Conservation (phyloP, 2,888 invertebrate species). For the Drosophila kanekoi region DNA sequence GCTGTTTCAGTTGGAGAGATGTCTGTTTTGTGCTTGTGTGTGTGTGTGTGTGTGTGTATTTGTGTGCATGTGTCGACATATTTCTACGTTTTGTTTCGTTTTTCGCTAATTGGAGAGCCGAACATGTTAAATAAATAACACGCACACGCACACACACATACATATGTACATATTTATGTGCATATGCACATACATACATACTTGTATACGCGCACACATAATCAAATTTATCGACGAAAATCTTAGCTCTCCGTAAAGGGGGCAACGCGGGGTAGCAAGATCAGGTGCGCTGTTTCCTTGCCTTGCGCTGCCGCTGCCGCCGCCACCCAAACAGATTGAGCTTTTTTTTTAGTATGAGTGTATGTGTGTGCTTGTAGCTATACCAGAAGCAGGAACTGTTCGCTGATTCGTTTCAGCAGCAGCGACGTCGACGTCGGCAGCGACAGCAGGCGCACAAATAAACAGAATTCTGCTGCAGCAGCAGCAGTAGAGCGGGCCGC, state of each 20-base stretch:
- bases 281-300: constrained; percentile 69
- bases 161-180: constrained; percentile 8
- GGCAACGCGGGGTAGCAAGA: constrained; percentile 39
- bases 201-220: constrained; percentile 20
- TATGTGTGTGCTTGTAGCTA: constrained; percentile 38
- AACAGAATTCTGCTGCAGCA: constrained; percentile 67
- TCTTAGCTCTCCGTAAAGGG: constrained; percentile 41
- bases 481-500: constrained; percentile 8
- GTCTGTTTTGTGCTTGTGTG: constrained; percentile 18
- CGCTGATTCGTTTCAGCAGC: constrained; percentile 54
- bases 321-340: not conserved
- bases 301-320: constrained; percentile 18
- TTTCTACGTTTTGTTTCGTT: constrained; percentile 61
- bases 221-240: constrained; percentile 59
- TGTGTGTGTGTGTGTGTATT: constrained; percentile 5
- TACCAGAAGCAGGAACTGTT: constrained; percentile 82
- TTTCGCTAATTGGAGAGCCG: constrained; percentile 73
- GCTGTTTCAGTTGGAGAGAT: constrained; percentile 42
- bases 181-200: constrained; percentile 5
- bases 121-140: constrained; percentile 60
- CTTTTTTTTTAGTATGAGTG: constrained; percentile 11
- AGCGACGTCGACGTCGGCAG: constrained; percentile 24
- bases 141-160: constrained; percentile 16
- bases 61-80: constrained; percentile 26
- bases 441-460: constrained; percentile 60